phyloP scores from a whole-genome alignment of 2,888 invertebrate species.

The Diaphora mendica region DNA sequence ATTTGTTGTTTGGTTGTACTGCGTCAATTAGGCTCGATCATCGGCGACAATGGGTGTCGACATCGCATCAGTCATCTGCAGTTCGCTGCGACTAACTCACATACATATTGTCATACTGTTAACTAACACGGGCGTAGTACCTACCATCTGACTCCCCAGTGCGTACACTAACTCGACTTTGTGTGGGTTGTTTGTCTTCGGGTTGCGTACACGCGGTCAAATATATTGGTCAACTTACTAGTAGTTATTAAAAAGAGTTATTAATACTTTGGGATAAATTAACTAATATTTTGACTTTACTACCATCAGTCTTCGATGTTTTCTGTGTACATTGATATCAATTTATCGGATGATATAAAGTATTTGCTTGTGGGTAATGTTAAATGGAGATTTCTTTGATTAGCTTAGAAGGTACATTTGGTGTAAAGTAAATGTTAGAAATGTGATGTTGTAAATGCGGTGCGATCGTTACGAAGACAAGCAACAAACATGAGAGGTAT shows the following conservation, averaged over 20 bases:
- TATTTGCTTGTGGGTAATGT: not conserved
- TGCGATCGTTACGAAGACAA: slow-evolving; percentile 58
- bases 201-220: slow-evolving; percentile 49
- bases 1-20: slow-evolving; percentile 61
- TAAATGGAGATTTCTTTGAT: not conserved
- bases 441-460: slow-evolving; percentile 7
- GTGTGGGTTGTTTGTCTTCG: slow-evolving; percentile 78
- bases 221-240: not conserved
- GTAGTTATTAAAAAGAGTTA: not conserved
- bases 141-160: slow-evolving; percentile 64
- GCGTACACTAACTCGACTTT: slow-evolving; percentile 74
- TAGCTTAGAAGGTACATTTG: not conserved
- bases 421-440: not conserved
- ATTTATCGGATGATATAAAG: not conserved
- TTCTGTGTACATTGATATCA: not conserved
- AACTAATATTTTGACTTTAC: slow-evolving; percentile 1
- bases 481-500: slow-evolving; percentile 64
- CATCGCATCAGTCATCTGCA: slow-evolving; percentile 58
- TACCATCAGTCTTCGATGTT: not conserved
- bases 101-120: slow-evolving; percentile 62
- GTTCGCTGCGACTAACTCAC: slow-evolving; percentile 71
- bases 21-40: slow-evolving; percentile 70
- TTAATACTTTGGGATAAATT: not conserved
- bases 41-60: slow-evolving; percentile 66
- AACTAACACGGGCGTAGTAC: slow-evolving; percentile 80